These are phyloP conservation scores for Eupeodes latifasciatus DNA, from an alignment of 2,888 invertebrate genomes.

Conservation along the genomic window DNA sequence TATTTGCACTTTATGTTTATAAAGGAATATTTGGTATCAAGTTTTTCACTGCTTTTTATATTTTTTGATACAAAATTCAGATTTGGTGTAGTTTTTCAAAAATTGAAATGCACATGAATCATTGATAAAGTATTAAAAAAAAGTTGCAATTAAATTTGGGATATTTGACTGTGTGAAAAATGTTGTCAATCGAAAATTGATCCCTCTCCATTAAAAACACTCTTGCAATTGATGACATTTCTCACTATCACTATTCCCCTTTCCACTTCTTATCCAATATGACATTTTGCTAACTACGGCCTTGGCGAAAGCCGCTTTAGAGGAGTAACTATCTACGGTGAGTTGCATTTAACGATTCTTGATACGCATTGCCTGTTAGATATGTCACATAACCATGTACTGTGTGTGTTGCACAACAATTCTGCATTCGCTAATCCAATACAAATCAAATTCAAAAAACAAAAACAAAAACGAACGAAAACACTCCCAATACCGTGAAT, in stretches of 20 bases:
- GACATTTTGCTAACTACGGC: background rate
- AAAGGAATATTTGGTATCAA: too few relatives aligned
- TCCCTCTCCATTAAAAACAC: too few relatives aligned
- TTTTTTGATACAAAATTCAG: too few relatives aligned
- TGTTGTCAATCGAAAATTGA: too few relatives aligned
- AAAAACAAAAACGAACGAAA: background rate
- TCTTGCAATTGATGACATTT: background rate
- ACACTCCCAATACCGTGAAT: slow-evolving; percentile 7
- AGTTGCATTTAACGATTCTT: slow-evolving; percentile 46
- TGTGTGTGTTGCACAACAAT: slow-evolving; percentile 59
- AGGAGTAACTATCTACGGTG: background rate
- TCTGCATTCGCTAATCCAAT: slow-evolving; percentile 46
- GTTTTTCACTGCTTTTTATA: too few relatives aligned
- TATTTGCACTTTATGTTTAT: too few relatives aligned
- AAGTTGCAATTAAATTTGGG: too few relatives aligned
- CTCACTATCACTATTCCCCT: background rate
- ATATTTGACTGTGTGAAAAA: too few relatives aligned
- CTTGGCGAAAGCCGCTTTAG: background rate
- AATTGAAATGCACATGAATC: too few relatives aligned
- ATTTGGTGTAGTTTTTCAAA: too few relatives aligned
- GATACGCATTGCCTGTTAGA: slow-evolving; percentile 58
- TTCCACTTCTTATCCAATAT: background rate
- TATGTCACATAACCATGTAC: slow-evolving; percentile 63
- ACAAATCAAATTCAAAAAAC: too few relatives aligned
- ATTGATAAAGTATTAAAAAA: too few relatives aligned